Evolutionary conservation across 1,140 invertebrate genomes (phyloP), one percentile per base, ranked within the genome.

Genomic region (Micrasema longulum): DNA sequence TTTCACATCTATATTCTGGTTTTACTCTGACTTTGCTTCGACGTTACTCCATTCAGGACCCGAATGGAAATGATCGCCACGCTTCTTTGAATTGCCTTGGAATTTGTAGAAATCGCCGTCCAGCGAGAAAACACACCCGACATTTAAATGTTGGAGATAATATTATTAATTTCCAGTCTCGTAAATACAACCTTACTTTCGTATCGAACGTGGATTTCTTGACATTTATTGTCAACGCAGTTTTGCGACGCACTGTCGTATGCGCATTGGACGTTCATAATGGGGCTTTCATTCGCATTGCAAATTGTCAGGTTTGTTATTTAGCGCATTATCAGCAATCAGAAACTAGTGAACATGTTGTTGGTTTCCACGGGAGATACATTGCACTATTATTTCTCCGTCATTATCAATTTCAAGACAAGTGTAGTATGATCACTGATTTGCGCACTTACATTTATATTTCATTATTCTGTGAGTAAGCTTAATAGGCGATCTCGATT

Each of bases 141-240:
- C 55, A 41, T 38, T 41, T 38, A 14, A 20, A 60, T 38, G 16
- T 41, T 18, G 22, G 22, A 60, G 9, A 16, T 38, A 18, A 41
- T 41, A 60, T 38, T 41, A 41, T 38, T 41, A 41, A 16, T 60
- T 41, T n/a, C 9, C 36, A 14, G 36, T 22, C 55, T 14, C 35
- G 16, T 60, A 41, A 60, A 38, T 38, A 41, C 50, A n/a, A 20
- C 36, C 35, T 41, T 43, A 60, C 55, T 60, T 43, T 60, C 55
- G 16, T 22, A 60, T 41, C 36, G 55, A 60, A 20, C 55, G 11
- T 38, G 55, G 14, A 41, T 18, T 23, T 22, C 16, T 38, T 41
- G 55, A 60, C 36, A 60, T n/a, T 60, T 60, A 60, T 60, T 60
- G 55, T 60, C 55, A 60, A 41, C 55, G 55, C 55, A 41, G 14